Percentiles rank a stretch among this genome's conserved stretches.
phyloP scores from a whole-genome alignment of 2,797 vertebrate genomes.

The Ceryle rudis region DNA sequence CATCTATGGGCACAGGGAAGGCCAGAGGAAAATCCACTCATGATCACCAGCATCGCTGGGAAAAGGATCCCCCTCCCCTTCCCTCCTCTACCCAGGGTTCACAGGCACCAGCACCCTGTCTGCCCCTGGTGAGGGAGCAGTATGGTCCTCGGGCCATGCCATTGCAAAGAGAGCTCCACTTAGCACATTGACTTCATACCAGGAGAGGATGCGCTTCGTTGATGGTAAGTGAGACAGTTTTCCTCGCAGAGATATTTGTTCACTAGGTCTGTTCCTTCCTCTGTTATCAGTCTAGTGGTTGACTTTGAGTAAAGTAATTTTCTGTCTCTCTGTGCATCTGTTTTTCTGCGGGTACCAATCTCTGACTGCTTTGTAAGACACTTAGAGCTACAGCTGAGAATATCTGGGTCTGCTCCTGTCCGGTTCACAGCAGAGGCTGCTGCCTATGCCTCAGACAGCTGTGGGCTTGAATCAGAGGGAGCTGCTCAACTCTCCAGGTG shows the following conservation, averaged over 20 bases:
- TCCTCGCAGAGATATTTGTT: neutral
- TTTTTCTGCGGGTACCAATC: neutral
- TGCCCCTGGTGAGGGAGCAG: neutral
- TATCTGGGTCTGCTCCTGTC: neutral
- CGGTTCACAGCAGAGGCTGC: neutral
- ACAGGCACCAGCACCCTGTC: no score
- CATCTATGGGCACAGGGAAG: no score
- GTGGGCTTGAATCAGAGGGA: neutral
- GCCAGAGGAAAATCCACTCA: neutral
- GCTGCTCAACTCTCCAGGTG: neutral
- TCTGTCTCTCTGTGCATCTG: neutral
- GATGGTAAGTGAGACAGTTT: neutral
- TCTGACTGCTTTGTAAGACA: neutral
- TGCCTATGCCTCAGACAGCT: rapidly evolving
- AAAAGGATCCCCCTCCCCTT: neutral
- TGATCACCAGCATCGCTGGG: rapidly evolving
- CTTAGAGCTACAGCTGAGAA: neutral
- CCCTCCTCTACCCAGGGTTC: neutral
- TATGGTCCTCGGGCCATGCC: neutral
- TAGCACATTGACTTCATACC: no score
- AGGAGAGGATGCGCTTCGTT: no score
- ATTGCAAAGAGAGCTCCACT: rapidly evolving
- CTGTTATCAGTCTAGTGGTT: neutral
- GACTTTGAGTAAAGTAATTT: neutral
- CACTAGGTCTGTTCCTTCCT: neutral